Percentiles rank a stretch among this genome's conserved stretches.
These are phyloP conservation scores for Ispidina lecontei DNA, from an alignment of 2,797 vertebrate genomes.

Conservation along the genomic window DNA sequence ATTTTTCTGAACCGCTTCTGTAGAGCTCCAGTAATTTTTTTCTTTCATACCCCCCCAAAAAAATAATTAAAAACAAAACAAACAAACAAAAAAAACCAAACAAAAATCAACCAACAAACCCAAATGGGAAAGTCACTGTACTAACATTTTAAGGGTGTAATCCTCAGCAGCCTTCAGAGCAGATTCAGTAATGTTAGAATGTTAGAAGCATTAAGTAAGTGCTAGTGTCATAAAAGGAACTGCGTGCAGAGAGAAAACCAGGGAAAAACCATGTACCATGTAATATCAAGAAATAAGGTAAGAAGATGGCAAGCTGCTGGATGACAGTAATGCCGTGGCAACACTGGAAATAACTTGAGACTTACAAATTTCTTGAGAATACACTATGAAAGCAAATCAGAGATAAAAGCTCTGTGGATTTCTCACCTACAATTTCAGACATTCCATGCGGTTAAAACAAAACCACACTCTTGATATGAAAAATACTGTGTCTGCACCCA, in stretches of 20 bases:
- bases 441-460: background rate
- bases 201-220: background rate
- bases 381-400: background rate
- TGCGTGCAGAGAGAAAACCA: background rate
- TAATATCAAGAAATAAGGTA: conserved; percentile 12
- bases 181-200: background rate
- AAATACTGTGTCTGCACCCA: background rate
- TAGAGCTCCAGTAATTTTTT: background rate
- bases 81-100: background rate
- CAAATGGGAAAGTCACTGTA: background rate
- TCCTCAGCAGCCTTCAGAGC: background rate
- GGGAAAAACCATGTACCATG: background rate
- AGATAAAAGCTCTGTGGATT: background rate
- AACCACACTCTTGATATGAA: background rate
- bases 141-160: background rate
- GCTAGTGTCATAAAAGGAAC: background rate
- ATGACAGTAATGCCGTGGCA: background rate
- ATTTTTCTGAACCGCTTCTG: background rate
- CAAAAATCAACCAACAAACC: too few species aligned
- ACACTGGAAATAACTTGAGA: background rate
- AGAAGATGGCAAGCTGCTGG: background rate
- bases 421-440: background rate
- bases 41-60: background rate
- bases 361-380: background rate
- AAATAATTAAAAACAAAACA: background rate